A percentile compares a stretch with the other conserved stretches of the same genome.
Evolutionary conservation across 2,797 vertebrate species (phyloP).

Genomic region (Lacerta agilis): DNA sequence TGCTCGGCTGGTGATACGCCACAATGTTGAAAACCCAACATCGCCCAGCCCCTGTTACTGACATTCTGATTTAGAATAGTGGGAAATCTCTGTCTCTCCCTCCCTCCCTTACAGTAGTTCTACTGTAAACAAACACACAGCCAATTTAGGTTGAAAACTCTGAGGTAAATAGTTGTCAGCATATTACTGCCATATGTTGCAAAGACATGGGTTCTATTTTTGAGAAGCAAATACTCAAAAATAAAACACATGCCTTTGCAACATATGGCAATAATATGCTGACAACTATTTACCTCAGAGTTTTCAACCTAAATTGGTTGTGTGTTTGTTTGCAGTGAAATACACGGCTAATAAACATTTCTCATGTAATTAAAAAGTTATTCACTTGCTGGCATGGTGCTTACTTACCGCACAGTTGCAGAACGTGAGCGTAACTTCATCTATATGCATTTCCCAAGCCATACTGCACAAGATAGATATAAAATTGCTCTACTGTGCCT

Average conservation of each 20-base stretch:
- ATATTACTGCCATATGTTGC: slow-evolving; percentile 20
- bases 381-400: not conserved
- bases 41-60: not conserved
- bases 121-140: slow-evolving; percentile 41
- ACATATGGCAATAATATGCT: slow-evolving; percentile 18
- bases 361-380: slow-evolving; percentile 61
- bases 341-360: slow-evolving; percentile 58
- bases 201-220: slow-evolving; percentile 42
- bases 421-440: not conserved
- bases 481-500: not conserved
- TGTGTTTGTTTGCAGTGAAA: slow-evolving; percentile 36
- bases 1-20: too few species aligned
- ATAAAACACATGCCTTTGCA: slow-evolving; percentile 31
- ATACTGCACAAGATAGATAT: not conserved
- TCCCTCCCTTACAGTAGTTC: slow-evolving; percentile 43
- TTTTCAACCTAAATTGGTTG: slow-evolving; percentile 36
- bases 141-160: slow-evolving; percentile 25
- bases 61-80: slow-evolving; percentile 58
- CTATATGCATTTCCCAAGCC: not conserved
- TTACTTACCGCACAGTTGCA: not conserved
- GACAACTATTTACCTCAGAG: slow-evolving; percentile 29
- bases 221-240: slow-evolving; percentile 50
- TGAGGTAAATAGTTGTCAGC: slow-evolving; percentile 25
- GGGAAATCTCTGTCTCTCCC: slow-evolving; percentile 54
- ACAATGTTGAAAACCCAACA: too few species aligned